Conservation (phyloP, 2,113 vertebrate genomes). For the Morone chrysops region DNA sequence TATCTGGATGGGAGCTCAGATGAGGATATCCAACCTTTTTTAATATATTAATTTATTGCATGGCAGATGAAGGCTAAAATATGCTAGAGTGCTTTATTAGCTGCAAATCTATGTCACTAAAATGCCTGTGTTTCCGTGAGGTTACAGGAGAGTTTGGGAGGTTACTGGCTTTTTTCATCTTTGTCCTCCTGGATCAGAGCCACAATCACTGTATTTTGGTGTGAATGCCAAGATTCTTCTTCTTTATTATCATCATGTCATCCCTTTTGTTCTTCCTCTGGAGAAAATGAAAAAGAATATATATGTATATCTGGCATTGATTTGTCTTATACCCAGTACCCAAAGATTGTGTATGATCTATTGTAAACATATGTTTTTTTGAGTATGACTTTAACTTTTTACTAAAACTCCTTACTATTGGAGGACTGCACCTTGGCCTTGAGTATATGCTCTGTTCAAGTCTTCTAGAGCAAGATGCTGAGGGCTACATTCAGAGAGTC, state of each 20-base stretch:
- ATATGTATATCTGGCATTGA: neutral
- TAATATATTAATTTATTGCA: slow-evolving; percentile 81
- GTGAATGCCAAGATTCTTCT: neutral
- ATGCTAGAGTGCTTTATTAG: slow-evolving; percentile 69
- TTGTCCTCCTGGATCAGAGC: slow-evolving; percentile 16
- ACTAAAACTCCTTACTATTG: neutral
- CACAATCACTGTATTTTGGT: slow-evolving; percentile 31
- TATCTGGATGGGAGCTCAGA: slow-evolving; percentile 72
- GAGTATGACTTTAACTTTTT: no score
- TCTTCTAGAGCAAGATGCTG: neutral
- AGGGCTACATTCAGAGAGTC: neutral
- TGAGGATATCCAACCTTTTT: slow-evolving; percentile 78
- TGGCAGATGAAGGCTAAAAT: slow-evolving; percentile 68
- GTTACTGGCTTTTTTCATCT: slow-evolving; percentile 18
- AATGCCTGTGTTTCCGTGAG: slow-evolving; percentile 59
- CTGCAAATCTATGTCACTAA: slow-evolving; percentile 66
- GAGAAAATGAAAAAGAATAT: neutral
- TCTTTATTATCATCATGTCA: slow-evolving; percentile 16
- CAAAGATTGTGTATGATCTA: no score
- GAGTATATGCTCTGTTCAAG: neutral
- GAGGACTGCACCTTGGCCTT: no score
- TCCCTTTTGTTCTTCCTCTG: neutral
- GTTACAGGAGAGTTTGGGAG: slow-evolving; percentile 15
- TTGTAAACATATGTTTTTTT: no score
- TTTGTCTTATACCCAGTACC: neutral